Conservation (phyloP, 2,888 invertebrate species). For the Mythimna pallens region DNA sequence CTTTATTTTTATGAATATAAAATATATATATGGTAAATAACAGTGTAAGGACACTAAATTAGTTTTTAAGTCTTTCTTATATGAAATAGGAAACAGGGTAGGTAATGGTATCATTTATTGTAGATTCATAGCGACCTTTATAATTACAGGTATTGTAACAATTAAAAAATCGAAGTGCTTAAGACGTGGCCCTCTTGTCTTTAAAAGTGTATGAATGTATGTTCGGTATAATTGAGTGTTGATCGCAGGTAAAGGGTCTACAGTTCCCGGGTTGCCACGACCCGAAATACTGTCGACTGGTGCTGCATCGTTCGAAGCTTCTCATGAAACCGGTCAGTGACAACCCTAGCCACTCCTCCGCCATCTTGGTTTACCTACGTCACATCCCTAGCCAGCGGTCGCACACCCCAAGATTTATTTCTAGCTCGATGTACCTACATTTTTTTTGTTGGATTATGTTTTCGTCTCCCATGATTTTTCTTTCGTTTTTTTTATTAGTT, state of each 20-base stretch:
- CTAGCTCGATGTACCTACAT: constrained; percentile 72
- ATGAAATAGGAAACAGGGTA: neutral
- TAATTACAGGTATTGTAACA: constrained; percentile 14
- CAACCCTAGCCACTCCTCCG: constrained; percentile 72
- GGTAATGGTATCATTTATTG: neutral
- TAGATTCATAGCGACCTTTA: constrained; percentile 1
- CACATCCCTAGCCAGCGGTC: constrained; percentile 74
- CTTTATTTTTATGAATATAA: neutral
- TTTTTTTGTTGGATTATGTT: constrained; percentile 64
- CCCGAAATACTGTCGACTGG: constrained; percentile 98
- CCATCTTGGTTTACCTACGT: constrained; percentile 62
- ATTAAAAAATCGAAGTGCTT: neutral
- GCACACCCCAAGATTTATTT: constrained; percentile 72
- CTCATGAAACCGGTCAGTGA: constrained; percentile 98
- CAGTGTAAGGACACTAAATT: neutral
- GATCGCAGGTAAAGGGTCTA: constrained; percentile 97
- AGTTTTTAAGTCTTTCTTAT: neutral
- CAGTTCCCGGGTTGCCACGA: constrained; percentile 99
- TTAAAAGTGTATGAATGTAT: constrained; percentile 69
- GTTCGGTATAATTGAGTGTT: constrained; percentile 81
- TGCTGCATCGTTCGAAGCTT: constrained; percentile 98
- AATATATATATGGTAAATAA: neutral
- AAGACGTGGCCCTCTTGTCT: constrained; percentile 36
- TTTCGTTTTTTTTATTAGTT: constrained; percentile 58
- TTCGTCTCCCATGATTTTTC: constrained; percentile 65